phyloP scores from a whole-genome alignment of 2,888 invertebrate species.

The Lamellibrachia columna region DNA sequence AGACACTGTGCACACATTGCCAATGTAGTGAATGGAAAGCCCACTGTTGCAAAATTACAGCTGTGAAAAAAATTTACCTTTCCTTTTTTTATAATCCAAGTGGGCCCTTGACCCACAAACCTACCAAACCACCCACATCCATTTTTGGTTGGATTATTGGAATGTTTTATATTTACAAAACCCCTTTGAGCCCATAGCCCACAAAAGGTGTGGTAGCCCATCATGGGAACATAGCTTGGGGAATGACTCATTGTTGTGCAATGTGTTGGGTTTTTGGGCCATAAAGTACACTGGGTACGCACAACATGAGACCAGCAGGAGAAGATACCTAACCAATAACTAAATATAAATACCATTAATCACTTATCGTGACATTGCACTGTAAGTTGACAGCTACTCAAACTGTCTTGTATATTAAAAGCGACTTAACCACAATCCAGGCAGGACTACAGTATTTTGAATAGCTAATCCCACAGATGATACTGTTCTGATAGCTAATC shows the following conservation, averaged over 20 bases:
- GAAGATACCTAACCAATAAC: neutral
- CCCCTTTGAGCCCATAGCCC: too few relatives aligned
- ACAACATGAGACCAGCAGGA: neutral
- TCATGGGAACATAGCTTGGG: neutral
- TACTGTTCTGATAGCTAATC: neutral
- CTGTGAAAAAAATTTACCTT: too few relatives aligned
- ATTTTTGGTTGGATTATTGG: too few relatives aligned
- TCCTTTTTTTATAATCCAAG: too few relatives aligned
- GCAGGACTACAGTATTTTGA: neutral
- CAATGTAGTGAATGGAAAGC: too few relatives aligned
- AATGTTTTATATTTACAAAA: too few relatives aligned
- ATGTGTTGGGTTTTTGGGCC: neutral
- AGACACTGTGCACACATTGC: too few relatives aligned
- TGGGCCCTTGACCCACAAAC: too few relatives aligned
- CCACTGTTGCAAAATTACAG: too few relatives aligned
- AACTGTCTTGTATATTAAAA: neutral
- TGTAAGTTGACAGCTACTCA: neutral
- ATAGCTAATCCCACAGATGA: neutral
- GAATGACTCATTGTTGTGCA: neutral
- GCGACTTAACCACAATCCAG: neutral
- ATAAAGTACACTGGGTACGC: neutral
- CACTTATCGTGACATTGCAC: neutral
- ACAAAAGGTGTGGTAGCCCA: neutral
- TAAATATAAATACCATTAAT: slow-evolving; percentile 4
- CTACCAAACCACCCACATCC: too few relatives aligned